Conservation (phyloP, 1,140 invertebrate species). For the Neotoxoptera formosana region DNA sequence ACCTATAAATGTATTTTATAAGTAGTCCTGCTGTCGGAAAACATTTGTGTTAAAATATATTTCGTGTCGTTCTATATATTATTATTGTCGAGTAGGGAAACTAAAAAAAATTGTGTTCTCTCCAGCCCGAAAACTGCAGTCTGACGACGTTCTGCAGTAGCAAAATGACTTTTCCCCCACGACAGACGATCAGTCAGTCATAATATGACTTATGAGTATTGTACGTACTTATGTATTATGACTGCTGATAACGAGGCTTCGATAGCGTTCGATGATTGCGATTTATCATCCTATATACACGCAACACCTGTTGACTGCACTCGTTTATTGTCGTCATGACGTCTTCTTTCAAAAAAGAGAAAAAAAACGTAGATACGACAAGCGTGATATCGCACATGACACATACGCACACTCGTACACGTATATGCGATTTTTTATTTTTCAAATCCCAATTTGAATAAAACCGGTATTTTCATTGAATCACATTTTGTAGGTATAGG, state of each 20-base stretch:
- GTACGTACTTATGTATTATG: too few species aligned
- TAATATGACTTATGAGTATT: neutral
- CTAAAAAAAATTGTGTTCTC: too few species aligned
- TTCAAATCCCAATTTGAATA: conserved; percentile 21
- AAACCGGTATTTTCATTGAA: conserved; percentile 40
- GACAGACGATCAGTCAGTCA: neutral
- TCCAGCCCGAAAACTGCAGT: neutral
- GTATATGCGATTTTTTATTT: neutral
- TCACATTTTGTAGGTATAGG: neutral
- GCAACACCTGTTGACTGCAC: conserved; percentile 29
- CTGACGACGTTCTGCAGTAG: neutral
- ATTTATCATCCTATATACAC: neutral
- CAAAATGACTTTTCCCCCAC: neutral
- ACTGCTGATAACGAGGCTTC: neutral
- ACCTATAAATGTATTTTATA: neutral
- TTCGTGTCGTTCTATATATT: too few species aligned
- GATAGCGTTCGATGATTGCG: neutral
- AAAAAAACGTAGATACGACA: neutral
- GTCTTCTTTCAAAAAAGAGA: neutral
- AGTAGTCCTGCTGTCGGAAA: too few species aligned
- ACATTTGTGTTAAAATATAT: too few species aligned
- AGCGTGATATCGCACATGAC: neutral
- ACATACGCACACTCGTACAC: neutral
- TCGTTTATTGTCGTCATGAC: neutral
- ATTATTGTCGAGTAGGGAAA: too few species aligned